Percentiles rank a stretch among this genome's conserved stretches.
These are phyloP conservation scores for Molossus molossus DNA, from an alignment of 2,797 vertebrate species.

Conservation along the genomic window DNA sequence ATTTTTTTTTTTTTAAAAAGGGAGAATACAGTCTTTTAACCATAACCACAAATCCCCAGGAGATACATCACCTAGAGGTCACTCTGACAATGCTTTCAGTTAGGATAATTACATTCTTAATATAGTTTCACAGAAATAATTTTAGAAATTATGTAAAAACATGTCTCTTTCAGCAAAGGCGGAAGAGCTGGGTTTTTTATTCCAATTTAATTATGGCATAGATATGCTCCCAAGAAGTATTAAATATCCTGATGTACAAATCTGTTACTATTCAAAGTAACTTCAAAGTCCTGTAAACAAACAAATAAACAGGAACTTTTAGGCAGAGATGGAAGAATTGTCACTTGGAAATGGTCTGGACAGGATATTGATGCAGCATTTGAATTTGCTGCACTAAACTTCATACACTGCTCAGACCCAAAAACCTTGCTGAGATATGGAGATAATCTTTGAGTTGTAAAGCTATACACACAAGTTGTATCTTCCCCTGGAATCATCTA, in stretches of 20 bases:
- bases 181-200: not conserved
- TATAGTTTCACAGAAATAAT: not conserved
- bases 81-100: not conserved
- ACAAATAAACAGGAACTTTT: not conserved
- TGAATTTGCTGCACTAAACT: not conserved
- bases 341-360: not conserved
- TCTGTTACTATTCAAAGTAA: conserved; percentile 1
- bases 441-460: not conserved
- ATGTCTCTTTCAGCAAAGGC: not conserved
- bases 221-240: not conserved
- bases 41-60: not conserved
- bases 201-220: not conserved
- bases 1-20: too few species aligned
- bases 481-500: not conserved
- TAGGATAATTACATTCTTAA: not conserved
- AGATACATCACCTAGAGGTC: not conserved
- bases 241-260: conserved; percentile 19
- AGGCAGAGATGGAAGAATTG: not conserved
- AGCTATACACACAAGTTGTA: not conserved
- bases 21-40: not conserved
- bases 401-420: not conserved
- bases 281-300: not conserved
- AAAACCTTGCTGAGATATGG: not conserved
- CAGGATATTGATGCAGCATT: not conserved
- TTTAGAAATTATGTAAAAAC: not conserved